A percentile compares a stretch with the other conserved stretches of the same genome.
Evolutionary conservation across 2,113 vertebrate genomes (phyloP).

Genomic region (Lampris incognitus): DNA sequence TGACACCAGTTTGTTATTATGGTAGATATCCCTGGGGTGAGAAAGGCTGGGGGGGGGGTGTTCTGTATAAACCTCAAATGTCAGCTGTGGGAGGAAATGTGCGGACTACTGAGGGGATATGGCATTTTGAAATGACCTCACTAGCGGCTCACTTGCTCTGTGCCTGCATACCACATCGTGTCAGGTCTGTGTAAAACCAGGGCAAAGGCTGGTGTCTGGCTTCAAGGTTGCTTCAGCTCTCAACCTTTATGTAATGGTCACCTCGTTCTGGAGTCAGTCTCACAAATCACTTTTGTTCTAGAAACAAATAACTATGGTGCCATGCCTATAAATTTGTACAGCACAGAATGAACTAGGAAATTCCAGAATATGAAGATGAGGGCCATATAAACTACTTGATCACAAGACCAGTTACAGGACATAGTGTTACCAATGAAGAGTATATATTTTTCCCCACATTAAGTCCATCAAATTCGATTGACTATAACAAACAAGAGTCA

Average conservation of each 20-base stretch:
- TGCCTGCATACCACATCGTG: slow-evolving; percentile 23
- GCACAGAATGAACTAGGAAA: background rate
- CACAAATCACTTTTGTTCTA: background rate
- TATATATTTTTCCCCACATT: no score
- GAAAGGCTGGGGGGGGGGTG: background rate
- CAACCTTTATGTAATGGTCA: background rate
- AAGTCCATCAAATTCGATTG: no score
- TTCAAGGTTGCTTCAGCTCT: background rate
- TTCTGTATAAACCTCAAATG: background rate
- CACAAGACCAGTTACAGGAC: no score
- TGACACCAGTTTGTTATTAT: background rate
- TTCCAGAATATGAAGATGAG: no score
- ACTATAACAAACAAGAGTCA: no score
- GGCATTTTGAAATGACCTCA: background rate
- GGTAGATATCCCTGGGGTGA: background rate
- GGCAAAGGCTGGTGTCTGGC: slow-evolving; percentile 25
- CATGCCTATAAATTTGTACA: background rate
- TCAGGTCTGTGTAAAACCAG: slow-evolving; percentile 21
- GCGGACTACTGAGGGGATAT: background rate
- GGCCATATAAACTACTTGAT: no score
- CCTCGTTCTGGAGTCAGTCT: background rate
- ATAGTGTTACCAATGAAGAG: no score
- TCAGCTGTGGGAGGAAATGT: background rate
- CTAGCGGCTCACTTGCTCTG: background rate
- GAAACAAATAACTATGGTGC: background rate